These are phyloP conservation scores for Lacanobia oleracea DNA, from an alignment of 2,888 invertebrate species.

Conservation along the genomic window DNA sequence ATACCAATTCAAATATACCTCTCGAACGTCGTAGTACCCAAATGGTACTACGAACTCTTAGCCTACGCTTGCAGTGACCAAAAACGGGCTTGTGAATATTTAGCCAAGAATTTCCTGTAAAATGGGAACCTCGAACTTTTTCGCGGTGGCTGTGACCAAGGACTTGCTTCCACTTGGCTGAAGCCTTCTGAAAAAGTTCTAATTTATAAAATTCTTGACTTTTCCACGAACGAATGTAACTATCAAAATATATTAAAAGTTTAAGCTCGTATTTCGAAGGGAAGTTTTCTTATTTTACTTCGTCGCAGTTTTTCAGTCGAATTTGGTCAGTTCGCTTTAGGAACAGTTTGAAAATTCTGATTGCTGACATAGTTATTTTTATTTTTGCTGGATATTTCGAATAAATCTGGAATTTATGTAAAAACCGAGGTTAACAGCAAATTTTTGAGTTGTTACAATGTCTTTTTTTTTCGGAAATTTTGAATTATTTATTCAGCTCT, in stretches of 20 bases:
- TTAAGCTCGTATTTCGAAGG: slow-evolving; percentile 25
- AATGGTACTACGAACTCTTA: slow-evolving; percentile 3
- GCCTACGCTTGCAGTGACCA: slow-evolving; percentile 42
- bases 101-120: slow-evolving; percentile 21
- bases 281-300: slow-evolving; percentile 35
- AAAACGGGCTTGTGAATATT: slow-evolving; percentile 12
- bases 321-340: background rate
- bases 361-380: background rate
- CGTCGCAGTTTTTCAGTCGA: slow-evolving; percentile 5
- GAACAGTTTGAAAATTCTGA: slow-evolving; percentile 6
- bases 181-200: slow-evolving; percentile 33
- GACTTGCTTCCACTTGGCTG: slow-evolving; percentile 5
- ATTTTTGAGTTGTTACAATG: too few relatives aligned
- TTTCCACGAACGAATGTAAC: slow-evolving; percentile 35
- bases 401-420: too few relatives aligned
- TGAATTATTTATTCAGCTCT: too few relatives aligned
- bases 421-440: too few relatives aligned
- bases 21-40: background rate
- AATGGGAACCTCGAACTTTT: slow-evolving; percentile 30
- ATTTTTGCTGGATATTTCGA: background rate
- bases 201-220: slow-evolving; percentile 43
- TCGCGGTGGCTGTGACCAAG: slow-evolving; percentile 1
- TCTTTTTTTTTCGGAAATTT: too few relatives aligned
- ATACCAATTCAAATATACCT: background rate
- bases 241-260: slow-evolving; percentile 50